Conservation (phyloP, 1,140 invertebrate species). For the Ceratosolen fusciceps region DNA sequence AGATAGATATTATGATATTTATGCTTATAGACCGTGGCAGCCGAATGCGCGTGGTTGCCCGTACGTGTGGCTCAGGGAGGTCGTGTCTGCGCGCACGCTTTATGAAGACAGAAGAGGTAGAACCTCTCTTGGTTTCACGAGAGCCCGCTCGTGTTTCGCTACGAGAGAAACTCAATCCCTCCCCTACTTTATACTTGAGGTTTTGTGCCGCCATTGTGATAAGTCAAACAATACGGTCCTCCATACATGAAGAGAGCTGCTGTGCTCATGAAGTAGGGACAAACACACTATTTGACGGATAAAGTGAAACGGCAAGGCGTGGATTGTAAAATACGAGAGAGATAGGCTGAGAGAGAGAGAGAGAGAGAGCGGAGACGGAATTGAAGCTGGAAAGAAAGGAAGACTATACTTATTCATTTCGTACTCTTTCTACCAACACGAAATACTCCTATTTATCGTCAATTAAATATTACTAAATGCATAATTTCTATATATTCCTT, state of each 20-base stretch:
- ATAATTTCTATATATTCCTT: too few relatives aligned
- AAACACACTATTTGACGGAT: slow-evolving; percentile 4
- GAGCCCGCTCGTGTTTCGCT: not conserved
- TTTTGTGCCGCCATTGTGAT: slow-evolving; percentile 67
- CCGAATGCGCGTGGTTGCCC: not conserved
- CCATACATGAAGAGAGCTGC: slow-evolving; percentile 23
- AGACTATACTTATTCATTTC: too few relatives aligned
- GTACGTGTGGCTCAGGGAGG: not conserved
- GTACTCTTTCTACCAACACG: too few relatives aligned
- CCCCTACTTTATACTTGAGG: slow-evolving; percentile 52
- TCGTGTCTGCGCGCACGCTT: not conserved
- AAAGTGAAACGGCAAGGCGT: not conserved
- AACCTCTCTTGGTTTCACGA: not conserved
- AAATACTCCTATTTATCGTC: too few relatives aligned
- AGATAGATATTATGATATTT: not conserved
- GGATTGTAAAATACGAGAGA: not conserved
- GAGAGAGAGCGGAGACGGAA: not conserved
- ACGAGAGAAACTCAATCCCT: slow-evolving; percentile 62
- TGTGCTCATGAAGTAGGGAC: not conserved
- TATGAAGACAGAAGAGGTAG: not conserved
- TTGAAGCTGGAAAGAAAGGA: not conserved
- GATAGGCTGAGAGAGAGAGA: not conserved
- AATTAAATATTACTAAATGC: too few relatives aligned
- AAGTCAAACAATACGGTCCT: slow-evolving; percentile 65
- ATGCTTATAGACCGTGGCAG: not conserved